A percentile compares a stretch with the other conserved stretches of the same genome.
Evolutionary conservation across 2,888 invertebrate species (phyloP).

Genomic region (Nysson spinosus): DNA sequence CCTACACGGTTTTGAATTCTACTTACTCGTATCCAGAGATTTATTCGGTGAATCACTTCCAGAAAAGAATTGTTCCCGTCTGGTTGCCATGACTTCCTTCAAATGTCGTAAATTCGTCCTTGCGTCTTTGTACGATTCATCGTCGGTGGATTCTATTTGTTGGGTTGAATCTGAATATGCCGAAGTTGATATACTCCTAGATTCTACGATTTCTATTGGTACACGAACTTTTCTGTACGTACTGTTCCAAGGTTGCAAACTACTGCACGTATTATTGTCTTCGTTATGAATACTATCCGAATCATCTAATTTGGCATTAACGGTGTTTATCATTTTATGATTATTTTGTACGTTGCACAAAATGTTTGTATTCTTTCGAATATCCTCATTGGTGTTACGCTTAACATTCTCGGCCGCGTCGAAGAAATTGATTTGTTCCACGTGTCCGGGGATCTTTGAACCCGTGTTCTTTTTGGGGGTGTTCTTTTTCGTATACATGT

Average conservation of each 20-base stretch:
- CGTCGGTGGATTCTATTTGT: constrained; percentile 44
- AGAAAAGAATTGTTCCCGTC: constrained; percentile 64
- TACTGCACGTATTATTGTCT: background rate
- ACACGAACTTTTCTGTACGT: constrained; percentile 19
- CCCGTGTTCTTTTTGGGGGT: constrained; percentile 1
- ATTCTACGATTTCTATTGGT: constrained; percentile 5
- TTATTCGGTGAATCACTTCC: constrained; percentile 44
- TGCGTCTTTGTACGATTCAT: constrained; percentile 52
- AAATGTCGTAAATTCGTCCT: constrained; percentile 56
- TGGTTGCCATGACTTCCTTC: constrained; percentile 59
- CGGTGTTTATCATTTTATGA: constrained; percentile 6
- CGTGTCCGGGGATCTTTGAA: background rate
- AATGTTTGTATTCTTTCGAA: constrained; percentile 6
- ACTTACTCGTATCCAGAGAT: constrained; percentile 41
- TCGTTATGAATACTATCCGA: constrained; percentile 4
- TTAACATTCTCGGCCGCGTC: constrained; percentile 13
- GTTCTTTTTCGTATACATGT: background rate
- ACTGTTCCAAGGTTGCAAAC: constrained; percentile 18
- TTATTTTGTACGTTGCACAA: constrained; percentile 1
- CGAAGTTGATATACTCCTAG: constrained; percentile 14
- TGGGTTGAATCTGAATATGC: constrained; percentile 26
- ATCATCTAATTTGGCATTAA: background rate
- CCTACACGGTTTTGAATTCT: background rate
- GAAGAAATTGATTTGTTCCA: constrained; percentile 21
- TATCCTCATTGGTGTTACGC: constrained; percentile 1